These are phyloP conservation scores for Paralvinella palmiformis DNA, from an alignment of 1,140 invertebrate genomes.

Conservation along the genomic window DNA sequence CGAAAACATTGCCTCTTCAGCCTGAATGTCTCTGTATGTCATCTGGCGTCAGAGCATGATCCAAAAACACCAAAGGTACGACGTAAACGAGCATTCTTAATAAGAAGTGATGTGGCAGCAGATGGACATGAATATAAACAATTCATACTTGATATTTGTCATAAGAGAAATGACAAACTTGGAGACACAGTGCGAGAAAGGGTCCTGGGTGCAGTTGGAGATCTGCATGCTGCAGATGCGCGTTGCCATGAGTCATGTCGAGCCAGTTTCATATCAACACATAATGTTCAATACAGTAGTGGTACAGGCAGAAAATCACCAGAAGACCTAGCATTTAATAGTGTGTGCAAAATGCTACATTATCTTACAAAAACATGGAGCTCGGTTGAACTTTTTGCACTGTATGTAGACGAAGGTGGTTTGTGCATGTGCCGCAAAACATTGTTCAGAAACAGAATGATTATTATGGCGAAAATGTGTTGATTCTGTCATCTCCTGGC, in stretches of 20 bases:
- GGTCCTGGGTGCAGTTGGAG: not conserved
- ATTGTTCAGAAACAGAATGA: not conserved
- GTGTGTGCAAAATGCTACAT: not conserved
- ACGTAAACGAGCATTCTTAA: no score
- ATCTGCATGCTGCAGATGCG: slow-evolving; percentile 1
- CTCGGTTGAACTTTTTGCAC: not conserved
- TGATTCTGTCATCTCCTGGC: not conserved
- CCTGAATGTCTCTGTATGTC: no score
- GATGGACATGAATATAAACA: no score
- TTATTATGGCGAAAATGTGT: not conserved
- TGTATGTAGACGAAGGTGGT: not conserved
- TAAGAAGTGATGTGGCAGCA: no score
- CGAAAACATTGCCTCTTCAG: no score
- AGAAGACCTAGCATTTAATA: not conserved
- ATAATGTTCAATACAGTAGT: not conserved
- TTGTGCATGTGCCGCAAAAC: not conserved
- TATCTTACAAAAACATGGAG: not conserved
- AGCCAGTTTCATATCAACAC: not conserved
- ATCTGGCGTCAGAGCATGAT: no score
- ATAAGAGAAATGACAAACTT: no score
- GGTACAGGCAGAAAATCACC: no score
- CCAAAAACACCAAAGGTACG: no score
- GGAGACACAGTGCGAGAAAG: no score
- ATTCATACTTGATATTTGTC: no score
- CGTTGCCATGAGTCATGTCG: not conserved